Percentiles rank a stretch among this genome's conserved stretches.
Conservation (phyloP, 1,140 invertebrate species). For the Ctenoplectra terminalis region DNA sequence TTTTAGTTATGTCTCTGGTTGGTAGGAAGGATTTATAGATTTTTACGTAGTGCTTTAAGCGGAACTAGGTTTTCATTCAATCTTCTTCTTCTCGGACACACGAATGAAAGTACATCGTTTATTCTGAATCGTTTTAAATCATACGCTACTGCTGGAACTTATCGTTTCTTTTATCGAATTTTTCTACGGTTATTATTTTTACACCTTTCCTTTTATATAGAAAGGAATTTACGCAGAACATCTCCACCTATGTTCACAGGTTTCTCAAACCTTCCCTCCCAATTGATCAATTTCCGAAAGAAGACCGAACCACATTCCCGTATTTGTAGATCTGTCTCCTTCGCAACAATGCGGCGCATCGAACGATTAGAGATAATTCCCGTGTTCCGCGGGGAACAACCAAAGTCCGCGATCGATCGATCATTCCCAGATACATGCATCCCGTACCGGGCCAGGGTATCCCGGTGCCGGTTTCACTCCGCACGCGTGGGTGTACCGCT, state of each 20-base stretch:
- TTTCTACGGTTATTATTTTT: too few relatives aligned
- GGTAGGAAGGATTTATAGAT: not conserved
- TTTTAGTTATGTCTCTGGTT: too few relatives aligned
- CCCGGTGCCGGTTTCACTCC: slow-evolving; percentile 41
- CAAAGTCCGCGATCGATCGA: slow-evolving; percentile 25
- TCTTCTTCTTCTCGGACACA: too few relatives aligned
- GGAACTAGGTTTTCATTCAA: too few relatives aligned
- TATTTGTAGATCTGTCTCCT: slow-evolving; percentile 7
- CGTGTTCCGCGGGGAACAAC: not conserved
- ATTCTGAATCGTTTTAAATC: too few relatives aligned
- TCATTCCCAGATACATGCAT: slow-evolving; percentile 30
- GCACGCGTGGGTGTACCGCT: slow-evolving; percentile 64
- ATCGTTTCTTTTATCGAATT: too few relatives aligned
- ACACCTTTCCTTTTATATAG: too few relatives aligned
- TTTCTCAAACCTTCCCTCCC: too few relatives aligned
- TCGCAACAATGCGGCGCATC: not conserved
- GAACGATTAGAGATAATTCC: slow-evolving; percentile 22
- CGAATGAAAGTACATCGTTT: too few relatives aligned
- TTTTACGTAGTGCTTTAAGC: too few relatives aligned
- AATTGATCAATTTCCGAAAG: not conserved
- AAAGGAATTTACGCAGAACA: not conserved
- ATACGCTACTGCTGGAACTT: too few relatives aligned
- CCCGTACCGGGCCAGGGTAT: not conserved
- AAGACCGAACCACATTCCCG: not conserved
- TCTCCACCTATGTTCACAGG: not conserved